Percentiles rank a stretch among this genome's conserved stretches.
Evolutionary conservation across 2,113 vertebrate species (phyloP).

Genomic region (Silurus meridionalis): DNA sequence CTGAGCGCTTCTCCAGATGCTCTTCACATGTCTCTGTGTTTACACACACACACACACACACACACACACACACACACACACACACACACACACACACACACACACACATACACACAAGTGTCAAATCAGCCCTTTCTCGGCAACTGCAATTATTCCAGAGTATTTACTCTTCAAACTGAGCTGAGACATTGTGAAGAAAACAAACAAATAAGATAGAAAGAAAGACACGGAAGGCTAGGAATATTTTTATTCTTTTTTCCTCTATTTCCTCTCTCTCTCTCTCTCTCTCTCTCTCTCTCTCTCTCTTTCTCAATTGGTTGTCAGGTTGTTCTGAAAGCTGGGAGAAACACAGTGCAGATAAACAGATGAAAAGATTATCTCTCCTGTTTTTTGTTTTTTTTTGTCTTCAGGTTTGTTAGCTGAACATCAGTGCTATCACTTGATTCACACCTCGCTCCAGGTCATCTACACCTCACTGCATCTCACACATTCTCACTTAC

Average conservation of each 20-base stretch:
- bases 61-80: constrained; percentile 62
- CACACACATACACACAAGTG: constrained; percentile 60
- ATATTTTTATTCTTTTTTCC: neutral
- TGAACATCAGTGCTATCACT: constrained; percentile 46
- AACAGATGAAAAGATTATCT: constrained; percentile 77
- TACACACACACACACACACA: constrained; percentile 53
- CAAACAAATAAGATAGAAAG: constrained; percentile 5
- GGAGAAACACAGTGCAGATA: constrained; percentile 61
- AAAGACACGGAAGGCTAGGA: neutral
- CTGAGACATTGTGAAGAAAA: constrained; percentile 45
- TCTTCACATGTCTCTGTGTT: constrained; percentile 49
- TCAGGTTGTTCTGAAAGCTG: constrained; percentile 69
- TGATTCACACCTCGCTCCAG: constrained; percentile 2
- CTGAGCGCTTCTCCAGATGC: constrained; percentile 47
- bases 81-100: constrained; percentile 61
- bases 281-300: constrained; percentile 42
- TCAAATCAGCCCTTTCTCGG: constrained; percentile 44
- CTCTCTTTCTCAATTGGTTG: constrained; percentile 54
- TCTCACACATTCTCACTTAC: too few relatives aligned
- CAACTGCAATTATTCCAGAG: constrained; percentile 69
- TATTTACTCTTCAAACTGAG: constrained; percentile 69
- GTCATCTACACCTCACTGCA: too few relatives aligned
- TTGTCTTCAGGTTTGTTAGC: constrained; percentile 66
- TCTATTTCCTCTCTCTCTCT: neutral
- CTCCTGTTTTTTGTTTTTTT: constrained; percentile 68